These are phyloP conservation scores for Mythimna pallens DNA, from an alignment of 2,888 invertebrate species.

Conservation along the genomic window DNA sequence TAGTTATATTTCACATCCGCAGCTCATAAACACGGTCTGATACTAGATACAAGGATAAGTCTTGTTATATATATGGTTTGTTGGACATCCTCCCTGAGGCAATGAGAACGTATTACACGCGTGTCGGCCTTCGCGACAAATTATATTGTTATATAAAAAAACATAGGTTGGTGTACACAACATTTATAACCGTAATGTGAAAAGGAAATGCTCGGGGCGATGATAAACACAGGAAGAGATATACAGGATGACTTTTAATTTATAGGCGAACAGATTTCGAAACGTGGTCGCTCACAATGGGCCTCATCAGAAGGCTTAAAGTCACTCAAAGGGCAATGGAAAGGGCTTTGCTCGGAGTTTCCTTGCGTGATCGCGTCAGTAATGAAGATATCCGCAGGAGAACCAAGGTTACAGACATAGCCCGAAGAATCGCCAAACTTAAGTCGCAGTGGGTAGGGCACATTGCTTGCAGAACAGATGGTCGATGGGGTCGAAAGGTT, in stretches of 20 bases:
- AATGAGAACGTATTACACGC: constrained; percentile 54
- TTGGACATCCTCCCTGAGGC: constrained; percentile 52
- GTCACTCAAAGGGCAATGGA: too few species aligned
- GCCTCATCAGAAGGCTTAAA: too few species aligned
- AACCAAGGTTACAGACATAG: too few species aligned
- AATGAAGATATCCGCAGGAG: too few species aligned
- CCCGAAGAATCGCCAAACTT: too few species aligned
- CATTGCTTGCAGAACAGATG: too few species aligned
- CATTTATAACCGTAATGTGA: constrained; percentile 12
- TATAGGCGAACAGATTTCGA: neutral
- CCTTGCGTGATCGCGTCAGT: too few species aligned
- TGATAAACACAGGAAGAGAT: constrained; percentile 27
- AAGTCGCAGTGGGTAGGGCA: too few species aligned
- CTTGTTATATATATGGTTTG: constrained; percentile 40
- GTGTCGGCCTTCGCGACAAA: constrained; percentile 45
- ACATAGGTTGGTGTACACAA: neutral
- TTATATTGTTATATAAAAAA: constrained; percentile 36
- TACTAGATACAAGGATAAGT: constrained; percentile 35
- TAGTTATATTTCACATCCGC: constrained; percentile 40
- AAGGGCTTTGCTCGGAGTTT: too few species aligned
- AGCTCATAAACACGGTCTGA: constrained; percentile 33
- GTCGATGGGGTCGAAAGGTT: too few species aligned
- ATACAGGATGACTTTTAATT: neutral
- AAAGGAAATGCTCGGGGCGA: constrained; percentile 36
- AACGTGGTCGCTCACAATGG: too few species aligned